These are phyloP conservation scores for Parotocinclus haroldoi DNA, from an alignment of 2,797 vertebrate species.

Conservation along the genomic window DNA sequence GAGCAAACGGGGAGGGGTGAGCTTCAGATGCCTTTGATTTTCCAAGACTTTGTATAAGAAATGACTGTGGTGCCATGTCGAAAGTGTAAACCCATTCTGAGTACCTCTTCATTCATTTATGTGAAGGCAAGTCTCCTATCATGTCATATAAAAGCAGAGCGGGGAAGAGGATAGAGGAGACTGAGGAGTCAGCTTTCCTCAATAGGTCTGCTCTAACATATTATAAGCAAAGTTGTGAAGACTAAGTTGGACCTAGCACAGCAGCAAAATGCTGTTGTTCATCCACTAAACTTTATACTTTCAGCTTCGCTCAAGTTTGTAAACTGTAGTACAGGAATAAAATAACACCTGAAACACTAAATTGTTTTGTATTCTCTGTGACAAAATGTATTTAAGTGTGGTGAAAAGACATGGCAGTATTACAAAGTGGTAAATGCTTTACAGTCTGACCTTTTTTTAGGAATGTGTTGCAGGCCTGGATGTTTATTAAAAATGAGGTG, in stretches of 20 bases:
- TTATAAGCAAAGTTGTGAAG: not conserved
- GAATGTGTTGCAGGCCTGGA: no score
- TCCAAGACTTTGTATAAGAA: slow-evolving; percentile 51
- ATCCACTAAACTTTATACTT: not conserved
- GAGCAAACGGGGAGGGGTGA: slow-evolving; percentile 51
- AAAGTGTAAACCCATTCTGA: slow-evolving; percentile 61
- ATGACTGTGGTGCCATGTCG: slow-evolving; percentile 57
- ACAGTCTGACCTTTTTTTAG: no score
- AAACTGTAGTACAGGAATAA: no score
- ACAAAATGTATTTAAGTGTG: no score
- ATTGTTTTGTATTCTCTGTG: no score
- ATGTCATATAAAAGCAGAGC: slow-evolving; percentile 58
- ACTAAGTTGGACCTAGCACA: not conserved
- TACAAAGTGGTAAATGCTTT: no score
- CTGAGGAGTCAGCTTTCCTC: not conserved
- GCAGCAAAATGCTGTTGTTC: not conserved
- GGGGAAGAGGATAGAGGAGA: slow-evolving; percentile 22
- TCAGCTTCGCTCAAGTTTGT: no score
- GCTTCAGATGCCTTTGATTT: slow-evolving; percentile 63
- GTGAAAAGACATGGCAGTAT: no score
- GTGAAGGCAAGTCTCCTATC: slow-evolving; percentile 66
- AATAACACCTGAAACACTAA: no score
- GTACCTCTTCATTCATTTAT: slow-evolving; percentile 72
- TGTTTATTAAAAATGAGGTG: no score
- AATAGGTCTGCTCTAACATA: slow-evolving; percentile 2